phyloP scores from a whole-genome alignment of 2,797 vertebrate genomes.

The Urocyon cinereoargenteus region DNA sequence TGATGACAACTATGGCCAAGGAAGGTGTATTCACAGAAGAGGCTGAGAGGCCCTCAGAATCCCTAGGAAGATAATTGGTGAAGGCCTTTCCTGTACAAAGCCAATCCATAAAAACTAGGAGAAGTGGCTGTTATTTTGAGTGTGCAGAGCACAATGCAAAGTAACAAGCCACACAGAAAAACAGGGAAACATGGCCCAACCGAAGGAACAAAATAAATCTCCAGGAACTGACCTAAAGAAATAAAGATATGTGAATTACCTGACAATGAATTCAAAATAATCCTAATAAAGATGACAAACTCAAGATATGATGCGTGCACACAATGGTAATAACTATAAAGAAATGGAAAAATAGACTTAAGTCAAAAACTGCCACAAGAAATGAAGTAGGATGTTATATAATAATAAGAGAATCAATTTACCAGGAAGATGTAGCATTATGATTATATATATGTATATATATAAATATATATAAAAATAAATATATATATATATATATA shows the following conservation, averaged over 20 bases:
- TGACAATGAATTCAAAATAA: conserved; percentile 23
- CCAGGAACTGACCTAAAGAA: neutral
- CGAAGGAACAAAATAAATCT: conserved; percentile 13
- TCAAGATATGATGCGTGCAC: neutral
- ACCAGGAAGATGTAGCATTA: neutral
- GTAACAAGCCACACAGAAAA: neutral
- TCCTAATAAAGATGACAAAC: neutral
- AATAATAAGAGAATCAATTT: neutral
- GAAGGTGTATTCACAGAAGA: neutral
- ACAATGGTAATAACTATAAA: neutral
- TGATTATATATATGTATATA: neutral
- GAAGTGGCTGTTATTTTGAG: neutral
- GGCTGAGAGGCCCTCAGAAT: neutral
- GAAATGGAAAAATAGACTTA: neutral
- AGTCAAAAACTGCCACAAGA: neutral
- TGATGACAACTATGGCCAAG: neutral
- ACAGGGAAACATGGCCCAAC: neutral
- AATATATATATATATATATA: neutral
- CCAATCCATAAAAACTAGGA: neutral
- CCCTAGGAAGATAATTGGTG: neutral
- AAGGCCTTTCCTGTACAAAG: neutral
- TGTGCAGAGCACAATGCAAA: neutral
- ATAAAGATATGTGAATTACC: neutral
- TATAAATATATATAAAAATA: too few relatives aligned
- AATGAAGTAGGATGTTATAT: neutral